phyloP scores from a whole-genome alignment of 2,797 vertebrate species.

The Xerus rutilus region DNA sequence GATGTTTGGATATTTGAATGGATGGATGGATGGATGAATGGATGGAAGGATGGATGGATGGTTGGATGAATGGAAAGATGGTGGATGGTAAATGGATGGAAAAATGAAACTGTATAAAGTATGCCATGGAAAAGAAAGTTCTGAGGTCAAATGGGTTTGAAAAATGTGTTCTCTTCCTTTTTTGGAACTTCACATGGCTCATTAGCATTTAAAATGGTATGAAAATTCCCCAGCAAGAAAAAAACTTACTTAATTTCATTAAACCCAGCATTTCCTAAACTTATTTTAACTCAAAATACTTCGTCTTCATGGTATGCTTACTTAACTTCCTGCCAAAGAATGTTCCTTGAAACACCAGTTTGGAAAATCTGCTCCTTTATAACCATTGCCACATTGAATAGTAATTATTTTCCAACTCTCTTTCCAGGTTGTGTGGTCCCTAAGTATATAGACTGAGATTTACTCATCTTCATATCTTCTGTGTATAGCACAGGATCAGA shows the following conservation, averaged over 20 bases:
- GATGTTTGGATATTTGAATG: neutral
- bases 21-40: neutral
- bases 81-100: neutral
- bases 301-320: constrained; percentile 59
- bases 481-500: neutral
- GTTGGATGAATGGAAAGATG: too few species aligned
- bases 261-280: constrained; percentile 66
- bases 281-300: constrained; percentile 76
- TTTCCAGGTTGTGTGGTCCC: constrained; percentile 10
- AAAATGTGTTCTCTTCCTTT: constrained; percentile 47
- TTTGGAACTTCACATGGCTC: constrained; percentile 23
- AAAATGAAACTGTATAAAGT: neutral
- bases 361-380: constrained; percentile 70
- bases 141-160: constrained; percentile 43
- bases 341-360: constrained; percentile 61
- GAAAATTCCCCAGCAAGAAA: constrained; percentile 66
- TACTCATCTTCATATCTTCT: neutral
- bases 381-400: constrained; percentile 60
- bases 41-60: too few species aligned
- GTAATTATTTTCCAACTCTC: constrained; percentile 63
- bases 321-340: constrained; percentile 70
- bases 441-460: neutral
- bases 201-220: constrained; percentile 67
- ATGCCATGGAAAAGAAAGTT: constrained; percentile 1
- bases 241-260: constrained; percentile 69